A percentile compares a stretch with the other conserved stretches of the same genome.
Evolutionary conservation across 2,888 invertebrate species (phyloP).

Genomic region (Trichogramma evanescens): DNA sequence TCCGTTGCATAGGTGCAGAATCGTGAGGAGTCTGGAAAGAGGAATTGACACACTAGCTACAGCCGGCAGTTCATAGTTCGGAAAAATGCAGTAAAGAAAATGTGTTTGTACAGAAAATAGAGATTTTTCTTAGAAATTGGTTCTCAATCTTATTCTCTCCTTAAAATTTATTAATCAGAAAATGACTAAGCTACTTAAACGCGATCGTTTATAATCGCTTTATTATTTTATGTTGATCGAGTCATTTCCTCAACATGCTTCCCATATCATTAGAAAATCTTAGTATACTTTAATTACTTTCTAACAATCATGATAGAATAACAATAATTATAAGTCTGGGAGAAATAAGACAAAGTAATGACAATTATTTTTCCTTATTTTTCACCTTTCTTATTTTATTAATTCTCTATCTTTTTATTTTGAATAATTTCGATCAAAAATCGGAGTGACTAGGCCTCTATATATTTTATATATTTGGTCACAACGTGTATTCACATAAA

Average conservation of each 20-base stretch:
- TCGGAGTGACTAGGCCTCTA: slow-evolving; percentile 33
- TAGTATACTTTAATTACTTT: too few species aligned
- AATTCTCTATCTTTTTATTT: slow-evolving; percentile 15
- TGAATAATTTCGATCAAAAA: slow-evolving; percentile 8
- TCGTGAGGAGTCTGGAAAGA: slow-evolving; percentile 46
- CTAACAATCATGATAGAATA: too few species aligned
- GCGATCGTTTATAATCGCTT: too few species aligned
- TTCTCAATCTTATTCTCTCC: too few species aligned
- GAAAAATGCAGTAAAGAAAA: neutral
- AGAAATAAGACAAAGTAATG: too few species aligned
- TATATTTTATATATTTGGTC: slow-evolving; percentile 27
- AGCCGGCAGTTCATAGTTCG: slow-evolving; percentile 39
- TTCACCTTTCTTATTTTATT: slow-evolving; percentile 14
- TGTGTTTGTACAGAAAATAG: slow-evolving; percentile 23
- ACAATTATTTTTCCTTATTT: slow-evolving; percentile 9
- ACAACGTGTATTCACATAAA: slow-evolving; percentile 4
- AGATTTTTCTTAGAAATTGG: too few species aligned
- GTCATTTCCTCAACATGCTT: too few species aligned
- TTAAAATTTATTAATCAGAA: too few species aligned
- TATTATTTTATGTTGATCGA: too few species aligned
- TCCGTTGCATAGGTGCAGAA: slow-evolving; percentile 43
- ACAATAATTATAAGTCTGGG: too few species aligned
- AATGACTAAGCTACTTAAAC: too few species aligned
- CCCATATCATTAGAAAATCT: too few species aligned
- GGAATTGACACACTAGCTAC: slow-evolving; percentile 49